Conservation (phyloP, 2,888 invertebrate species). For the Hirtodrosophila trivittata region DNA sequence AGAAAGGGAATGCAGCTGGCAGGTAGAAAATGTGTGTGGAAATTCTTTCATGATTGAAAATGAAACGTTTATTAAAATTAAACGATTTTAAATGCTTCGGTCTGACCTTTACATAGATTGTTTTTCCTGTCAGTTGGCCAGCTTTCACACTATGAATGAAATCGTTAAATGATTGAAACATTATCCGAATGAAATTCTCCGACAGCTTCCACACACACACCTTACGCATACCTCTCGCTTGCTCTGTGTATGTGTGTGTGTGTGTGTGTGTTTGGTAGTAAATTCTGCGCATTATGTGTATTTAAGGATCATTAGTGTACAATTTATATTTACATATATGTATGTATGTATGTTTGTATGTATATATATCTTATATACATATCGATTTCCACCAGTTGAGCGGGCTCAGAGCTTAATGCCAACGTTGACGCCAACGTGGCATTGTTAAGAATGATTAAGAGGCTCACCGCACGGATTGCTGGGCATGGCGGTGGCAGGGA, state of each 20-base stretch:
- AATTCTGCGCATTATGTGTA: slow-evolving; percentile 60
- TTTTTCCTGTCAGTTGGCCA: too few relatives aligned
- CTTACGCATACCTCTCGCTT: neutral
- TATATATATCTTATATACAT: slow-evolving; percentile 25
- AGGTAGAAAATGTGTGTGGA: too few relatives aligned
- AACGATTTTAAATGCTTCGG: too few relatives aligned
- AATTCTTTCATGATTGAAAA: too few relatives aligned
- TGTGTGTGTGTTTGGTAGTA: slow-evolving; percentile 17
- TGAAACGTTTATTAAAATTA: too few relatives aligned
- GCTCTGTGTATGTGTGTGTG: slow-evolving; percentile 10
- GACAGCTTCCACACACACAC: neutral
- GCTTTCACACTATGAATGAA: too few relatives aligned
- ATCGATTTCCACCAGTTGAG: slow-evolving; percentile 78
- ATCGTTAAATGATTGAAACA: slow-evolving; percentile 25
- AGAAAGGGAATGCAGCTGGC: too few relatives aligned
- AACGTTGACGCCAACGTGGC: slow-evolving; percentile 42
- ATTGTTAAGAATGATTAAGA: slow-evolving; percentile 76
- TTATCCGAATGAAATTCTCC: slow-evolving; percentile 19
- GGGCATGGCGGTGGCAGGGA: slow-evolving; percentile 11
- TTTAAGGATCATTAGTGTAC: slow-evolving; percentile 76
- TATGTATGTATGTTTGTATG: slow-evolving; percentile 19
- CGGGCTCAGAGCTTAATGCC: slow-evolving; percentile 48
- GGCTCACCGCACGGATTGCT: slow-evolving; percentile 57
- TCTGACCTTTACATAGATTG: too few relatives aligned
- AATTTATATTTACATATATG: slow-evolving; percentile 52